Evolutionary conservation across 2,113 vertebrate genomes (phyloP), one percentile per base, ranked within the genome.

Genomic region (Falco punctatus): DNA sequence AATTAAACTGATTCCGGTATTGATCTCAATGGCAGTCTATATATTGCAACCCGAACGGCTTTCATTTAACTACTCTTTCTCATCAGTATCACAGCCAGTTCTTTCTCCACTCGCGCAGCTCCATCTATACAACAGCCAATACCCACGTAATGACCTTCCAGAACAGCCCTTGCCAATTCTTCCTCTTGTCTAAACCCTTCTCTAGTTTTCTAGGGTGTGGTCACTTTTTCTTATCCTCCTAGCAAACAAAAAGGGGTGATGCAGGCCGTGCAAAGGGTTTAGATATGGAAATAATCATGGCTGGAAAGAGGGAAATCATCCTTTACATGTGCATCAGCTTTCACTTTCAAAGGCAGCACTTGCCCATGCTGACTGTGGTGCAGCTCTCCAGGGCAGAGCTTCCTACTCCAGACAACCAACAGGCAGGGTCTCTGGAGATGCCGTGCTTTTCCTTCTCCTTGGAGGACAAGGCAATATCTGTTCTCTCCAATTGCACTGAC

Each of bases 1-100:
- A 96, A 97, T 97, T 97, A 96, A 97, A 92, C 95, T 81, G 94
- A 96, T 97, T 97, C 87, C 86, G 89, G 44, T 86, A 96, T 88
- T 52, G 96, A 97, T 93, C 71, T 59, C 71, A 54, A 52, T 65
- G 61, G 89, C 93, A 89, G 75, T 84, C 88, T 91, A 81, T 90
- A 86, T 88, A 95, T 94, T 95, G 95, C 94, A 93, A 93, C 91
- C 83, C 83, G 90, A 96, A 95, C 71, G 81, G 88, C 91, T 96
- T 96, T 95, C 83, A 79, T 94, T 96, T 94, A 97, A 92, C 91
- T 78, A 84, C 94, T 91, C 30, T 1, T 91, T 84, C 74, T 82
- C 80, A 88, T 96, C 97, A 73, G 94, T 97, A 96, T 85, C 70
- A 13, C 61, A 81, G 82, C 80, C 81, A 87, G 73, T 87, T 95